phyloP scores from a whole-genome alignment of 2,113 vertebrate species.

The Dendrocopos noguchii region DNA sequence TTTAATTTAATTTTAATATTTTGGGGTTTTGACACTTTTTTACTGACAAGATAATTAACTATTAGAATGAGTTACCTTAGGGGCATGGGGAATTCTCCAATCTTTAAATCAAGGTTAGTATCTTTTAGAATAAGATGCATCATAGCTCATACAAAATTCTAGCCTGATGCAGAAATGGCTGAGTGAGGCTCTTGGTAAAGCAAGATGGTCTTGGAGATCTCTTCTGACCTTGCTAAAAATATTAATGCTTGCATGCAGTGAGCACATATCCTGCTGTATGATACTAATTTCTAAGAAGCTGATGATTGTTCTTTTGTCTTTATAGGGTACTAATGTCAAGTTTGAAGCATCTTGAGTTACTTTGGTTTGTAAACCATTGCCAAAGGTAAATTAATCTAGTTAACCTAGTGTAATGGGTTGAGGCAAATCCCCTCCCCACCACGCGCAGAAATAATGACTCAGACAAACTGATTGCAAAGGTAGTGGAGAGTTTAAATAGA shows the following conservation, averaged over 20 bases:
- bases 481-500: no score
- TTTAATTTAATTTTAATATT: background rate
- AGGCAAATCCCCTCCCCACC: no score
- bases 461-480: no score
- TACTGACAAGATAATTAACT: background rate
- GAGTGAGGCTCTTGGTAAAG: constrained; percentile 36
- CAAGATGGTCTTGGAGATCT: background rate
- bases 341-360: background rate
- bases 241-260: background rate
- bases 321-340: background rate
- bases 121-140: constrained; percentile 9
- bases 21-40: background rate
- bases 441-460: no score
- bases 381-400: background rate
- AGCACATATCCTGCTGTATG: background rate
- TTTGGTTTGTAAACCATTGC: background rate
- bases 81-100: constrained; percentile 24
- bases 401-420: no score
- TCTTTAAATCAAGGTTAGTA: constrained; percentile 38
- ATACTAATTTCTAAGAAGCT: background rate
- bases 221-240: constrained; percentile 5
- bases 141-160: background rate
- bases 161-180: background rate
- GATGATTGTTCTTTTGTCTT: background rate
- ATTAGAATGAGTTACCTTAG: constrained; percentile 25